These are phyloP conservation scores for Holothuria scabra DNA, from an alignment of 53 echinoderm and acorn worm species.

Conservation along the genomic window DNA sequence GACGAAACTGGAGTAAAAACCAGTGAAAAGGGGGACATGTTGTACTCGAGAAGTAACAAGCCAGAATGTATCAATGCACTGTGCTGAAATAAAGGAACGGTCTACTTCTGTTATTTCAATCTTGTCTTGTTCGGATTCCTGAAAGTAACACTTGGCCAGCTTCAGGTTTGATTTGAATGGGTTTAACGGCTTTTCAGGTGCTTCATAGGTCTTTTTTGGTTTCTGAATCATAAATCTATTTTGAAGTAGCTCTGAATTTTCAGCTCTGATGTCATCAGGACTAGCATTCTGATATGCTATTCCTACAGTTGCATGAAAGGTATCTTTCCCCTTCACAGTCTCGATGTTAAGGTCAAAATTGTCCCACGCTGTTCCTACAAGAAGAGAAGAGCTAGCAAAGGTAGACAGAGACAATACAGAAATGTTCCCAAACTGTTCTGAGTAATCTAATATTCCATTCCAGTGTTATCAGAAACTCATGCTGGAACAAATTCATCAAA, in stretches of 20 bases:
- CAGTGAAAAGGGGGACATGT: conserved; percentile 42
- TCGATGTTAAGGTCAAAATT: conserved; percentile 56
- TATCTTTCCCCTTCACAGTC: conserved; percentile 40
- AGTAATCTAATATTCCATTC: too few relatives aligned
- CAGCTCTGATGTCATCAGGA: not conserved
- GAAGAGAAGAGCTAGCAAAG: not conserved
- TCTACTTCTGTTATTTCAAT: not conserved
- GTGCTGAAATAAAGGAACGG: not conserved
- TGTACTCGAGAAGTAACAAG: conserved; percentile 9
- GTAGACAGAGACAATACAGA: too few relatives aligned
- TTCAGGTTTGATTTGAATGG: conserved; percentile 34
- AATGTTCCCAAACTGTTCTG: too few relatives aligned
- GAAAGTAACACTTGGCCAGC: conserved; percentile 17
- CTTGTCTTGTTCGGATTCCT: conserved; percentile 1
- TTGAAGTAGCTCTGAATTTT: not conserved
- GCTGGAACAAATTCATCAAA: too few relatives aligned
- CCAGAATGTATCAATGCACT: conserved; percentile 14
- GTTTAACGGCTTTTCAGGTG: conserved; percentile 1
- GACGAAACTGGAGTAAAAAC: conserved; percentile 43
- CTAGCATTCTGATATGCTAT: conserved; percentile 40
- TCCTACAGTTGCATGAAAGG: conserved; percentile 43
- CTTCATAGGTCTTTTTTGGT: conserved; percentile 29
- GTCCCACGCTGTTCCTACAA: conserved; percentile 48
- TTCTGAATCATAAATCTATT: not conserved
- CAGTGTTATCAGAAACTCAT: too few relatives aligned